Evolutionary conservation across 2,113 vertebrate genomes (phyloP), one percentile per base, ranked within the genome.

Genomic region (Smithornis capensis): DNA sequence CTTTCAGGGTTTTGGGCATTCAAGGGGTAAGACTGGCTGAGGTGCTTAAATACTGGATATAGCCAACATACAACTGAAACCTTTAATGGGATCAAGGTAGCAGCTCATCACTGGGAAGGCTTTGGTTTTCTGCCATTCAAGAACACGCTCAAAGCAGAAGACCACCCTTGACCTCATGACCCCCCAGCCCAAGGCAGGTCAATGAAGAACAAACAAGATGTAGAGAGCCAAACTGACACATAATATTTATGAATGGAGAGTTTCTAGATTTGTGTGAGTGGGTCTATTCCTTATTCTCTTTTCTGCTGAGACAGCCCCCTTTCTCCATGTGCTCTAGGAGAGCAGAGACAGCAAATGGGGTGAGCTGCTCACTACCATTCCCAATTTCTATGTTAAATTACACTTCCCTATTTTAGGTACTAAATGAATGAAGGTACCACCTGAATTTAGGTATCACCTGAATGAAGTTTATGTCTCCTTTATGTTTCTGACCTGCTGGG

Each of bases 251-350:
- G 69, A 65, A 65, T 23, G 35, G n/a, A 68, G 47, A 57, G 37
- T 44, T 76, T 64, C 53, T 37, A 77, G 62, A 63, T 62, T 60
- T 83, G 38, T 25, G 29, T 21, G 45, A 65, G 49, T 31, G 19
- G 7, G n/a, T 12, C 60, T 78, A 0, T 47, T 87, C 38, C 68
- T 77, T 45, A 44, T 31, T 45, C 81, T 0, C 0, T 28, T 33
- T 74, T 38, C 23, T 16, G 16, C 31, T n/a, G n/a, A 27, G 37
- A n/a, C 53, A 90, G 24, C 7, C 27, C 10, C 12, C 4, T 13
- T 19, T 68, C 87, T 59, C 38, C 69, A 25, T 2, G 4, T 2
- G 6, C 68, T 56, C 47, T 8, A 15, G 65, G 53, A 63, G 33
- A 76, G 15, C 44, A 60, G 57, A 67, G 57, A 29, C 24, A 47